Conservation (phyloP, 2,113 vertebrate genomes). For the Myanophis thanlyinensis region DNA sequence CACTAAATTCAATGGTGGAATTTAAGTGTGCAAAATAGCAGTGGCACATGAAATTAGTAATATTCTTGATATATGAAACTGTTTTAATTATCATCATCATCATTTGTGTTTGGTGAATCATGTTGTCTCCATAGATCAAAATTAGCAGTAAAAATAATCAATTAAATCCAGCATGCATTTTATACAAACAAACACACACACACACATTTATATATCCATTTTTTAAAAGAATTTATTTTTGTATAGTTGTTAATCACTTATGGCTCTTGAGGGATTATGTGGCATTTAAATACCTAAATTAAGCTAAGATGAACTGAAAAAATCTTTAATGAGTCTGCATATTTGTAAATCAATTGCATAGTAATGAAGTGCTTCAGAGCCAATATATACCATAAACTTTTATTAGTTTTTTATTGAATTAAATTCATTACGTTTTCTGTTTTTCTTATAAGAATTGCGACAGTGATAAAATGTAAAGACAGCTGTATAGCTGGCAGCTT, state of each 20-base stretch:
- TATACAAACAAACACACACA: neutral
- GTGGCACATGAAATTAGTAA: neutral
- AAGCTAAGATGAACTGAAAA: neutral
- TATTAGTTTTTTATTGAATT: slow-evolving; percentile 34
- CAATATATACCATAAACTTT: slow-evolving; percentile 13
- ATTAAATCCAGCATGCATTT: neutral
- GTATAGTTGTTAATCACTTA: neutral
- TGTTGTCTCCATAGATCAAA: neutral
- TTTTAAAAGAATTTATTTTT: neutral
- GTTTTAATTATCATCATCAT: neutral
- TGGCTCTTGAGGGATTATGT: neutral
- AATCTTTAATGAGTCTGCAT: neutral
- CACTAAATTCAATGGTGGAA: neutral
- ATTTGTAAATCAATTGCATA: neutral
- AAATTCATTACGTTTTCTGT: slow-evolving; percentile 26
- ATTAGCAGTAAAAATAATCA: neutral
- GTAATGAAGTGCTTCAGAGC: slow-evolving; percentile 3
- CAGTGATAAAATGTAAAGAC: slow-evolving; percentile 43
- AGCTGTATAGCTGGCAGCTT: slow-evolving; percentile 36
- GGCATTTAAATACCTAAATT: neutral
- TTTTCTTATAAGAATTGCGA: slow-evolving; percentile 37
- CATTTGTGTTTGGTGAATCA: neutral
- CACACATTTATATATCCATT: neutral
- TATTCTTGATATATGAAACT: neutral
- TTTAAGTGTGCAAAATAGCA: neutral